Conservation (phyloP, 2,888 invertebrate genomes). For the Pheosia tremula region DNA sequence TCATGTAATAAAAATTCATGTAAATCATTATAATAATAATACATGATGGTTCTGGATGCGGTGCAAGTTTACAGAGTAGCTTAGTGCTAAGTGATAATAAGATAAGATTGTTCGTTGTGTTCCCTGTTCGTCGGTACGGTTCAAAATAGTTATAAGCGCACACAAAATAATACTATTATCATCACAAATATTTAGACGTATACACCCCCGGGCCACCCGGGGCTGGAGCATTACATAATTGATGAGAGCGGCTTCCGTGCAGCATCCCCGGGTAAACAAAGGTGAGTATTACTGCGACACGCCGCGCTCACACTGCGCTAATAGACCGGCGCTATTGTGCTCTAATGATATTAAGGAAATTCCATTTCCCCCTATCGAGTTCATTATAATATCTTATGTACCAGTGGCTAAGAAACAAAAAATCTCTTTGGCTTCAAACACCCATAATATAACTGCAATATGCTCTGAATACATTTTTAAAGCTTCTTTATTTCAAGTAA, state of each 20-base stretch:
- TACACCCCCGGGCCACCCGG: conserved; percentile 4
- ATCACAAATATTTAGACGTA: neutral
- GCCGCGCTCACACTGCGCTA: conserved; percentile 36
- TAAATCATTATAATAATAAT: too few relatives aligned
- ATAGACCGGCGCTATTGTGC: conserved; percentile 29
- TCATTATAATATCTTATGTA: conserved; percentile 18
- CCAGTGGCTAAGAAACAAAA: neutral
- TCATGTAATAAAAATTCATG: too few relatives aligned
- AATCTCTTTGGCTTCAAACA: neutral
- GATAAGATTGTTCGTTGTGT: too few relatives aligned
- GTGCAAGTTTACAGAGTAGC: too few relatives aligned
- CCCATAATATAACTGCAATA: conserved; percentile 52
- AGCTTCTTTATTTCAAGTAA: conserved; percentile 39
- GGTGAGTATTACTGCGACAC: conserved; percentile 36
- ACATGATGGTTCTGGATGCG: too few relatives aligned
- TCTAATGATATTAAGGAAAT: conserved; percentile 37
- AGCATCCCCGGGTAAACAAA: conserved; percentile 44
- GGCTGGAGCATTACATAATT: conserved; percentile 28
- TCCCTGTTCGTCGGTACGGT: too few relatives aligned
- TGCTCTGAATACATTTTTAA: conserved; percentile 54
- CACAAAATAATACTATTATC: neutral
- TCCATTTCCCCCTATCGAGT: conserved; percentile 27
- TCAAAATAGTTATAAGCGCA: neutral
- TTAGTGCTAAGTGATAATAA: too few relatives aligned
- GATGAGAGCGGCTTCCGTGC: conserved; percentile 33